A percentile compares a stretch with the other conserved stretches of the same genome.
Conservation (phyloP, 2,888 invertebrate genomes). For the Oxytorus armatus region DNA sequence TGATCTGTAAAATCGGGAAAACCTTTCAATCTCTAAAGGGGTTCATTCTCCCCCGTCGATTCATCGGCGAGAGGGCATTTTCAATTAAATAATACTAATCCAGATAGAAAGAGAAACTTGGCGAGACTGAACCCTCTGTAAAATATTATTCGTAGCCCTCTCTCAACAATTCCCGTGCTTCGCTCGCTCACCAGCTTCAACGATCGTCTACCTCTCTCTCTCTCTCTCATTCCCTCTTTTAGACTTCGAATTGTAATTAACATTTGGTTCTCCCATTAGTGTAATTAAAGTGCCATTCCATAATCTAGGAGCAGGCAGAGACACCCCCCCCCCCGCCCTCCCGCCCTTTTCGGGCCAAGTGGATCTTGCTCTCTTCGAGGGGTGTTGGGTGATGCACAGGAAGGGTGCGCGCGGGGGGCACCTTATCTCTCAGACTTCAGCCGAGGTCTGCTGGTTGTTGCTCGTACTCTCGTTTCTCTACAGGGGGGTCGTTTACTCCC, state of each 20-base stretch:
- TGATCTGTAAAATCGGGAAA: conserved; percentile 40
- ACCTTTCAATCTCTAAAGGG: conserved; percentile 65
- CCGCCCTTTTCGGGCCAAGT: conserved; percentile 6
- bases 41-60: conserved; percentile 51
- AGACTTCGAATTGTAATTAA: conserved; percentile 90
- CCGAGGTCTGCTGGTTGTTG: conserved; percentile 62
- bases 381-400: conserved; percentile 54
- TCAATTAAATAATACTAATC: conserved; percentile 84
- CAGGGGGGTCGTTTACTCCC: conserved; percentile 52
- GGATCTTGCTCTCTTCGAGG: conserved; percentile 26
- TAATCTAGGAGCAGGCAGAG: conserved; percentile 85
- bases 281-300: conserved; percentile 91
- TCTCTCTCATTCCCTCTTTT: conserved; percentile 85
- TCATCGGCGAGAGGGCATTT: conserved; percentile 77
- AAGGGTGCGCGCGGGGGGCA: conserved; percentile 72
- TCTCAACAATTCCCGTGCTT: conserved; percentile 67
- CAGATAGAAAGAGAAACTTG: conserved; percentile 71
- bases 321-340: too few relatives aligned
- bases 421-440: conserved; percentile 85
- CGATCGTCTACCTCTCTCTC: conserved; percentile 81
- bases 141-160: conserved; percentile 74
- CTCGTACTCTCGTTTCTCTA: conserved; percentile 66
- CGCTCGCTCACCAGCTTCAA: conserved; percentile 53
- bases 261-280: conserved; percentile 91
- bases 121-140: conserved; percentile 75